A percentile compares a stretch with the other conserved stretches of the same genome.
Evolutionary conservation across 2,113 vertebrate genomes (phyloP).

Genomic region (Fregata magnificens): DNA sequence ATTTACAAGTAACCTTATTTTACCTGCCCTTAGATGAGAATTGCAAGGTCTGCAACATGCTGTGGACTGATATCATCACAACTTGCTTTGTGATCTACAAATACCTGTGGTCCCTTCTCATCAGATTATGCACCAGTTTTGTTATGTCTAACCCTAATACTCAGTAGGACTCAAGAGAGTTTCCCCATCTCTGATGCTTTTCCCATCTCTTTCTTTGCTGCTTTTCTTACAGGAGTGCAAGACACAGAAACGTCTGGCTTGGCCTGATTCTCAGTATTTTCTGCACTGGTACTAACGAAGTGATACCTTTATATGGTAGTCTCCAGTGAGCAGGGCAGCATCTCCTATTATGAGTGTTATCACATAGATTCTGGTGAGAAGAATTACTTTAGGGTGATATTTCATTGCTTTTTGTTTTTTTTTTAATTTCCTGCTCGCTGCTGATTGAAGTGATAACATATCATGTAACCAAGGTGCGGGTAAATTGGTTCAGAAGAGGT

Average conservation of each 20-base stretch:
- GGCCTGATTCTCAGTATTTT: neutral
- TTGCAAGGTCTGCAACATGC: accelerated
- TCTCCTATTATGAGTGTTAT: neutral
- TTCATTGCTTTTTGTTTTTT: neutral
- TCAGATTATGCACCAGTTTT: neutral
- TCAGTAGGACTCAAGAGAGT: neutral
- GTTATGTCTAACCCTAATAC: neutral
- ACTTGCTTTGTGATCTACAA: neutral
- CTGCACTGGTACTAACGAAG: neutral
- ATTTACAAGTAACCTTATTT: neutral
- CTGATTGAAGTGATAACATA: neutral
- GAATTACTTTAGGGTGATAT: neutral
- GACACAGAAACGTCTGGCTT: neutral
- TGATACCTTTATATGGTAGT: neutral
- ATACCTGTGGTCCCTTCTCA: neutral
- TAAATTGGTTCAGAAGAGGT: neutral
- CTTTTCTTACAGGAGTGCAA: neutral
- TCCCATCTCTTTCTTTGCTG: neutral
- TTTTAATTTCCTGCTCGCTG: neutral
- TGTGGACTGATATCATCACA: neutral
- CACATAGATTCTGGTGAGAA: neutral
- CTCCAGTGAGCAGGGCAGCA: neutral
- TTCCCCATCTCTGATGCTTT: neutral
- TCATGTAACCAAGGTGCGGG: neutral
- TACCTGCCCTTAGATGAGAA: neutral